Base-by-base conservation (phyloP, 2,888 invertebrate species). In the Sinodicranocentrus sp. region DNA sequence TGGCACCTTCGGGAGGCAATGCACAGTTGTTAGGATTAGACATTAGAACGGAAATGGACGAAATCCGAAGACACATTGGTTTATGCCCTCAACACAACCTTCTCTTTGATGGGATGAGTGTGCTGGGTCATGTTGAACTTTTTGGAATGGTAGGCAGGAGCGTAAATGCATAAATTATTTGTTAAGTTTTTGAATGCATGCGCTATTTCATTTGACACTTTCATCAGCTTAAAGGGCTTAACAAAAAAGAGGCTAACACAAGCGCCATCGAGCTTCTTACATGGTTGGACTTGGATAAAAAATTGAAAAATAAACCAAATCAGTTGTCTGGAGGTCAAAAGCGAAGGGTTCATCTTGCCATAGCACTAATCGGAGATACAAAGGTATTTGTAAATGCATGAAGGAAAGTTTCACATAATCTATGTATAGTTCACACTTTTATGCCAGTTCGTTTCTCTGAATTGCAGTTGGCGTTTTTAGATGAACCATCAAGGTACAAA, bases 11-110 rank as follows among this genome's bases (percentile, higher is more conserved):
- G 1, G 8, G 17, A 17, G 52, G 52, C 8, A 17, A n/a, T 19
- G 52, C 52, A 17, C 1, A n/a, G 8, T 8, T 52, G 8, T 33
- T 33, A 10, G 33, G 33, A 52, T 17, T 52, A 19, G 52, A 2
- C 19, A 17, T 52, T 3, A 19, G 52, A 19, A 52, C 91, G 0
- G 92, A 96, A 84, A 93, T 94, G 89, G 91, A 92, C 10, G 91
- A 92, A 57, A 94, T 96, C 80, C 92, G 96, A 44, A 92, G 93
- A 84, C 92, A 94, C 84, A 92, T 98, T 61, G 98, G 98, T 0
- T 93, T 97, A 68, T 98, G 98, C 90, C 97, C 98, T 0, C 97
- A 98, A 90, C 95, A 97, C 90, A 95, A 97, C 19, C n/a, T 52
- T n/a, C 19, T 52, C n/a, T 52, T 52, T 52, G 52, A 52, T 19